Percentiles rank a stretch among this genome's conserved stretches.
These are phyloP conservation scores for Drosophila barbarae DNA, from an alignment of 2,888 invertebrate species.

Conservation along the genomic window DNA sequence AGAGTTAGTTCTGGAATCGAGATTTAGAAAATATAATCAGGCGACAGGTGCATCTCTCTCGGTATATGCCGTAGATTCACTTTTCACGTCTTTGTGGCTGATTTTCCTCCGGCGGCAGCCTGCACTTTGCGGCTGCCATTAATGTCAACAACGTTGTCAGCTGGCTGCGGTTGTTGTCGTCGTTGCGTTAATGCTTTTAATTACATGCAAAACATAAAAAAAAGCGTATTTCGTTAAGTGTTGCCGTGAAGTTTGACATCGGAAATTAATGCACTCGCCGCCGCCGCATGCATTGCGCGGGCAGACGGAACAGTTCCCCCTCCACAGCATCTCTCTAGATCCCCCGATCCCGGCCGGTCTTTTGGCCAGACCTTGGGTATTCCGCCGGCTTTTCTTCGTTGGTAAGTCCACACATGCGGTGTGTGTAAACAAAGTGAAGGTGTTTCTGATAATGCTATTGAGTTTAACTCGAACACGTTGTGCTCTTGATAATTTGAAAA, in stretches of 20 bases:
- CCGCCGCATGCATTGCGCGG: constrained; percentile 34
- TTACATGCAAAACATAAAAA: constrained; percentile 58
- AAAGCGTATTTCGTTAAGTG: constrained; percentile 54
- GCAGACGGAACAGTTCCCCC: constrained; percentile 31
- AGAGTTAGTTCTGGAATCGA: constrained; percentile 14
- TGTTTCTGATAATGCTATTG: constrained; percentile 12
- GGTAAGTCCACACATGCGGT: constrained; percentile 23
- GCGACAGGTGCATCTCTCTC: constrained; percentile 45
- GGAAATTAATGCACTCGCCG: constrained; percentile 55
- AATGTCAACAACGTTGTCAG: constrained; percentile 60
- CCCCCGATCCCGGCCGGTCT: constrained; percentile 2
- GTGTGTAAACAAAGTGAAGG: constrained; percentile 33
- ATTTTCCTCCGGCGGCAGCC: constrained; percentile 20
- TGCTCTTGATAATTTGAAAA: constrained; percentile 10
- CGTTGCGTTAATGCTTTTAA: constrained; percentile 63
- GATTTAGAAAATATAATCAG: constrained; percentile 19
- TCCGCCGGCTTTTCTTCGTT: constrained; percentile 7
- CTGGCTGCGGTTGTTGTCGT: constrained; percentile 34
- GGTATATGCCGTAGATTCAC: constrained; percentile 14
- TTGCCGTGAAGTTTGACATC: constrained; percentile 69
- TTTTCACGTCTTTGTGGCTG: constrained; percentile 23
- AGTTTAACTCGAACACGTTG: constrained; percentile 3
- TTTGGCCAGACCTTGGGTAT: constrained; percentile 12
- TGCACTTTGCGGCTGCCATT: constrained; percentile 66
- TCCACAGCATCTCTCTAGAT: not conserved